Evolutionary conservation across 1,140 invertebrate species (phyloP).

Genomic region (Drosophila sp.): DNA sequence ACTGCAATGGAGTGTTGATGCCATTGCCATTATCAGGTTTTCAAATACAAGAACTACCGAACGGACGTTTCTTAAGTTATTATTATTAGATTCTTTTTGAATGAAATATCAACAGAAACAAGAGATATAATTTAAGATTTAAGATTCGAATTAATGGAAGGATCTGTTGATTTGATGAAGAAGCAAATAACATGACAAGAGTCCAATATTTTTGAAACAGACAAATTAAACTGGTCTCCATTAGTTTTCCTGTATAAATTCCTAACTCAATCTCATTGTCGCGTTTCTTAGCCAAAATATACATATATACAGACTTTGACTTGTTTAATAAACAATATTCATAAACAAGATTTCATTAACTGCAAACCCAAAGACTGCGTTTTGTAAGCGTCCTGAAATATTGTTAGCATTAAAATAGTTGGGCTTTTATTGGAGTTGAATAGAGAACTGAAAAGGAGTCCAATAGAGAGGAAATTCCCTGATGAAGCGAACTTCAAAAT

Average conservation of each 20-base stretch:
- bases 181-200: no score
- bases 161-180: no score
- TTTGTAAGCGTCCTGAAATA: conserved; percentile 41
- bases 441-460: conserved; percentile 1
- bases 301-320: conserved; percentile 1
- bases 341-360: conserved; percentile 73
- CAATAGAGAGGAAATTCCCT: conserved; percentile 31
- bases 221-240: neutral
- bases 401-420: conserved; percentile 50
- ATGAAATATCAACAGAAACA: no score
- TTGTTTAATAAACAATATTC: conserved; percentile 70
- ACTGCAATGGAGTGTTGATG: conserved; percentile 4
- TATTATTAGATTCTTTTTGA: neutral
- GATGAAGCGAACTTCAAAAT: conserved; percentile 25
- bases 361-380: conserved; percentile 12
- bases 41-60: neutral
- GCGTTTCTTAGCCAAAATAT: neutral
- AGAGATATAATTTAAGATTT: no score
- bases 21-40: conserved; percentile 6
- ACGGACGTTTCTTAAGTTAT: neutral
- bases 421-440: conserved; percentile 21
- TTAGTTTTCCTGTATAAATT: neutral
- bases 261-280: neutral
- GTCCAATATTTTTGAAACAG: neutral
- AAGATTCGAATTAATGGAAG: no score